Percentiles rank a stretch among this genome's conserved stretches.
phyloP scores from a whole-genome alignment of 2,113 vertebrate species.

The Tretioscincus oriximinensis region DNA sequence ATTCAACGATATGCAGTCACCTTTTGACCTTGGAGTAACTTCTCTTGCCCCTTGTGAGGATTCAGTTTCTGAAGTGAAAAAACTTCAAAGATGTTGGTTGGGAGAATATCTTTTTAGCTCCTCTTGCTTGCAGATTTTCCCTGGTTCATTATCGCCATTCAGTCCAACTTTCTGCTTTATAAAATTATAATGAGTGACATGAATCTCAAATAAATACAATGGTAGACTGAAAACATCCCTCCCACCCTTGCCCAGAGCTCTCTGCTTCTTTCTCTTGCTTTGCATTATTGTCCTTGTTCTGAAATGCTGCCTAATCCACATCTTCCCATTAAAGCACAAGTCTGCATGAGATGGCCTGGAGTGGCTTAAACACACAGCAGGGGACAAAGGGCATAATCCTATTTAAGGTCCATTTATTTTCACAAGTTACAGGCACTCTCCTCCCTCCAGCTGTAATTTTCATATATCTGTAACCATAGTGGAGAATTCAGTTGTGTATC shows the following conservation, averaged over 20 bases:
- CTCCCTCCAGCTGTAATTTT: constrained; percentile 45
- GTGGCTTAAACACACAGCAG: constrained; percentile 63
- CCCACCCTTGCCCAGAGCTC: constrained; percentile 46
- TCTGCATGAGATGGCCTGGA: constrained; percentile 56
- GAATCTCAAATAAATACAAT: constrained; percentile 65
- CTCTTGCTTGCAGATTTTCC: constrained; percentile 40
- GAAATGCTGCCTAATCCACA: constrained; percentile 55
- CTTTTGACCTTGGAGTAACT: constrained; percentile 47
- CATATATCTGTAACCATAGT: constrained; percentile 42
- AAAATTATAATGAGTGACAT: constrained; percentile 54
- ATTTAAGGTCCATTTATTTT: constrained; percentile 61
- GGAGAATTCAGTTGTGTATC: constrained; percentile 15
- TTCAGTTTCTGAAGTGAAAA: constrained; percentile 17
- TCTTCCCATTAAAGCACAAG: constrained; percentile 65
- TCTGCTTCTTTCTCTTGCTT: neutral
- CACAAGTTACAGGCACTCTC: constrained; percentile 24
- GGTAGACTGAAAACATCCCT: constrained; percentile 13
- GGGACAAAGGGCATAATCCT: constrained; percentile 55
- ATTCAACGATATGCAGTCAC: constrained; percentile 1
- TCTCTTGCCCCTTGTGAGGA: constrained; percentile 35
- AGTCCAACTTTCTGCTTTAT: constrained; percentile 55
- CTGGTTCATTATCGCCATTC: constrained; percentile 51
- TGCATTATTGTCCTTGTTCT: constrained; percentile 42
- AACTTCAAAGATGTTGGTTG: neutral
- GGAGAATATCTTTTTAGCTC: constrained; percentile 32